phyloP scores from a whole-genome alignment of 2,113 vertebrate species.

The Stegostoma tigrinum region DNA sequence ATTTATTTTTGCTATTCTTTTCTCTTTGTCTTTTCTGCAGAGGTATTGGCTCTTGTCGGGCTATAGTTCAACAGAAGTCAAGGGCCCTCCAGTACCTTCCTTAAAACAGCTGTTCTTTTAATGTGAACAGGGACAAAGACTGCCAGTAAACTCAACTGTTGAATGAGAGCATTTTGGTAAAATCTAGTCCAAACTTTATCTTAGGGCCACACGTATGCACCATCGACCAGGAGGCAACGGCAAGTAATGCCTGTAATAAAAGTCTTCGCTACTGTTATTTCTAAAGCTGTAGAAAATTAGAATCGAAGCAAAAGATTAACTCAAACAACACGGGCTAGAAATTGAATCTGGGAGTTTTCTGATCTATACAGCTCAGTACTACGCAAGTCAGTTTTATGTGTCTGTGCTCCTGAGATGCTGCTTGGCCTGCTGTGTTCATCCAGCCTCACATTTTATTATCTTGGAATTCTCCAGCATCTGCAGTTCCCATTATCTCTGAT shows the following conservation, averaged over 20 bases:
- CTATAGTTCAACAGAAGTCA: background rate
- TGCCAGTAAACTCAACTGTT: background rate
- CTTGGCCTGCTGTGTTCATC: too few species aligned
- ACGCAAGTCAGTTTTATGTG: background rate
- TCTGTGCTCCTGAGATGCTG: too few species aligned
- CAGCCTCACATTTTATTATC: too few species aligned
- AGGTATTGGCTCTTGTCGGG: background rate
- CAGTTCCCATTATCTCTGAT: too few species aligned
- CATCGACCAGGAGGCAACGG: background rate
- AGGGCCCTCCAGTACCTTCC: background rate
- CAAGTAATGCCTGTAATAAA: background rate
- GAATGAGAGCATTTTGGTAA: background rate
- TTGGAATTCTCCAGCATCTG: too few species aligned
- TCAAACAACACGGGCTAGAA: background rate
- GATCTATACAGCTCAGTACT: background rate
- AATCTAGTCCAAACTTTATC: background rate
- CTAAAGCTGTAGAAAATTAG: background rate
- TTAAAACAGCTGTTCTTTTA: background rate
- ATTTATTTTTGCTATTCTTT: background rate
- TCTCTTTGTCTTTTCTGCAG: background rate
- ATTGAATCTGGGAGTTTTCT: background rate
- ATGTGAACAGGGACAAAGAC: background rate
- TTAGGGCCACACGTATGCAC: background rate
- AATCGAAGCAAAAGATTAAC: background rate
- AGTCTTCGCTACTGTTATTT: background rate